phyloP scores from a whole-genome alignment of 2,113 vertebrate genomes.

The Ancistrus triradiatus region DNA sequence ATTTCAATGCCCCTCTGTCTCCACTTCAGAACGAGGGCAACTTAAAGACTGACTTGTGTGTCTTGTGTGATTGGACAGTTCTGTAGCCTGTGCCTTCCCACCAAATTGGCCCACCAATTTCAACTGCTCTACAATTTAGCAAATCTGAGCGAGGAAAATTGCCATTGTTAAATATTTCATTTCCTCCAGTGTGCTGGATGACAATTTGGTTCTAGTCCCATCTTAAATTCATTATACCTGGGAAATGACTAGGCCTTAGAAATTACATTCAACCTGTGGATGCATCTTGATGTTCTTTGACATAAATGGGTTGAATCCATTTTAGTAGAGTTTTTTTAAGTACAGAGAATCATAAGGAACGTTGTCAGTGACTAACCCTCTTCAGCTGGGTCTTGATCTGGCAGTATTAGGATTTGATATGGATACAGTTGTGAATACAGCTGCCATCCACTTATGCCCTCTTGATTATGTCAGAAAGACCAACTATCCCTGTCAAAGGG shows the following conservation, averaged over 20 bases:
- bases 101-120: slow-evolving; percentile 49
- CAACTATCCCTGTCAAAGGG: too few relatives aligned
- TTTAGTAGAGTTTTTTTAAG: slow-evolving; percentile 25
- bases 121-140: slow-evolving; percentile 51
- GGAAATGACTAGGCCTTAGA: slow-evolving; percentile 39
- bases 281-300: slow-evolving; percentile 32
- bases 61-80: slow-evolving; percentile 37
- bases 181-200: slow-evolving; percentile 40
- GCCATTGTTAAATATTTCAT: slow-evolving; percentile 55
- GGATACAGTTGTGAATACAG: too few relatives aligned
- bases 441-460: too few relatives aligned
- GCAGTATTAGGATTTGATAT: background rate
- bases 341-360: too few relatives aligned
- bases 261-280: slow-evolving; percentile 42
- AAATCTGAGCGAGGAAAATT: slow-evolving; percentile 50
- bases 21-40: slow-evolving; percentile 42
- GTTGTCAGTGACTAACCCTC: slow-evolving; percentile 7
- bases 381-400: slow-evolving; percentile 2
- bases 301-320: slow-evolving; percentile 36
- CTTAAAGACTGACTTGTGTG: slow-evolving; percentile 42
- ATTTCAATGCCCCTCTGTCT: slow-evolving; percentile 19
- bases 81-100: slow-evolving; percentile 30
- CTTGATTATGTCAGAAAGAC: too few relatives aligned
- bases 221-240: slow-evolving; percentile 45
- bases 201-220: slow-evolving; percentile 49